Conservation (phyloP, 2,113 vertebrate species). For the Heterocephalus glaber region DNA sequence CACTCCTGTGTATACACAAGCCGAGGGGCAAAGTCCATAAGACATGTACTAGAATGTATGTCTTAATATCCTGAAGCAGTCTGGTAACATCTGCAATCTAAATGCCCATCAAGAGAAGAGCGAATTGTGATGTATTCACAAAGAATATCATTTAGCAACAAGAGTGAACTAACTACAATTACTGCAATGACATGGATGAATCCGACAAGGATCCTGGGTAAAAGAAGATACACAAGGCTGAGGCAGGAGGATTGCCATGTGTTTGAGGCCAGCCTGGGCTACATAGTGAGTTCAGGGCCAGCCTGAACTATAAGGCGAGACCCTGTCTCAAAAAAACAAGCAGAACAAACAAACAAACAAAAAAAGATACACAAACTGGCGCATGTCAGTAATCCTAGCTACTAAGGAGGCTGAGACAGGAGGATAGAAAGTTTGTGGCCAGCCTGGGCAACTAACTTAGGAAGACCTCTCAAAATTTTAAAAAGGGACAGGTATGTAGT, state of each 20-base stretch:
- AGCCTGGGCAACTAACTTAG: neutral
- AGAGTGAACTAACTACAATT: neutral
- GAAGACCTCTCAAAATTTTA: neutral
- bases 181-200: accelerated
- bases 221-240: neutral
- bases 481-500: neutral
- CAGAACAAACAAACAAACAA: neutral
- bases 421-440: neutral
- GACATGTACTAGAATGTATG: neutral
- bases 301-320: too few species aligned
- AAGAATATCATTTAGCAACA: neutral
- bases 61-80: neutral
- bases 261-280: too few species aligned
- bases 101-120: neutral
- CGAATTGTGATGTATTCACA: neutral
- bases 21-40: neutral
- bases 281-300: too few species aligned
- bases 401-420: neutral
- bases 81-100: neutral
- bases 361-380: neutral
- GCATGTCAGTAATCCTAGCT: neutral
- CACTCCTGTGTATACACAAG: neutral
- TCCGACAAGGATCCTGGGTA: neutral
- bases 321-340: too few species aligned
- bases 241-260: too few species aligned